A percentile compares a stretch with the other conserved stretches of the same genome.
These are phyloP conservation scores for Aricia agestis DNA, from an alignment of 1,140 invertebrate genomes.

Conservation along the genomic window DNA sequence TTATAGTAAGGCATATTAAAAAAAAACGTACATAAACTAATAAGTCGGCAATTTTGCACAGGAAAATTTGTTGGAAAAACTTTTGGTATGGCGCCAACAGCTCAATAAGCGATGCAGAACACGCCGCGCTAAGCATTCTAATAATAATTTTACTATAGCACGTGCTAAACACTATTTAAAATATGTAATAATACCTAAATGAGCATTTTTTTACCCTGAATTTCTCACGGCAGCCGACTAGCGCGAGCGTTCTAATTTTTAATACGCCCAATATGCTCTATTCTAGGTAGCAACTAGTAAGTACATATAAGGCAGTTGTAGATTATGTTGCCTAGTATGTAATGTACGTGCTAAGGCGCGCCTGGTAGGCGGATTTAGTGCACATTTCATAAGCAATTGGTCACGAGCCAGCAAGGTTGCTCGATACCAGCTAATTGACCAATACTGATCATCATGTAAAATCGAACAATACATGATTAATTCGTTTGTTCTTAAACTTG, in stretches of 20 bases:
- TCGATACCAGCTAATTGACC: not conserved
- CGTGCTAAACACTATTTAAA: not conserved
- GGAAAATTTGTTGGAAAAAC: not conserved
- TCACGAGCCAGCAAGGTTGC: constrained; percentile 33
- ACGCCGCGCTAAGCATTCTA: not conserved
- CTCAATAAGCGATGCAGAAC: not conserved
- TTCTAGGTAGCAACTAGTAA: not conserved
- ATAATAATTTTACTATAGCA: not conserved
- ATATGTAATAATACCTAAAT: not conserved
- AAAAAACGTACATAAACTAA: not conserved
- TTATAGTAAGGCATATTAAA: no score
- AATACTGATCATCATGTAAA: constrained; percentile 1
- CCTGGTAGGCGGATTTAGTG: constrained; percentile 33
- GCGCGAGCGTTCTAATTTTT: constrained; percentile 30
- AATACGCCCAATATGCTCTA: constrained; percentile 14
- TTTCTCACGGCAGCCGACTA: constrained; percentile 16
- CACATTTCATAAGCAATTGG: constrained; percentile 34
- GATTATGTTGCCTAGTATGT: constrained; percentile 31
- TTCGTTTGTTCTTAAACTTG: constrained; percentile 12
- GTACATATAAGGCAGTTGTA: constrained; percentile 12
- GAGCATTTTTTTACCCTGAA: not conserved
- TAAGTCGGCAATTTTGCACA: not conserved
- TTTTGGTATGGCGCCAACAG: not conserved
- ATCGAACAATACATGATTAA: constrained; percentile 15
- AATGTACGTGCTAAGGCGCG: constrained; percentile 29